Percentiles rank a stretch among this genome's conserved stretches.
Conservation (phyloP, 2,888 invertebrate species). For the Dugesia japonica region DNA sequence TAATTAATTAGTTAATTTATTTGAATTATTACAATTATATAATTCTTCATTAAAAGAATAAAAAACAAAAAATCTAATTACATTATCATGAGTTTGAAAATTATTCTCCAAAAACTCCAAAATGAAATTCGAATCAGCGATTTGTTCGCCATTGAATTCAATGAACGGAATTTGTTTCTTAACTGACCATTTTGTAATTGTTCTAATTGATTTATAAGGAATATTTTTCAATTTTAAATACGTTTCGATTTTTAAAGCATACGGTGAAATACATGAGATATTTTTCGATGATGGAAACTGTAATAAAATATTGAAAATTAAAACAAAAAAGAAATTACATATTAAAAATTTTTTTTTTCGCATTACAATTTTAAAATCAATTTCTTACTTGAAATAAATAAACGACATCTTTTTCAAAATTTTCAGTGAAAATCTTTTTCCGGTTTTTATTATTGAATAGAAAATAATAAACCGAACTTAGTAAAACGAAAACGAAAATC, state of each 20-base stretch:
- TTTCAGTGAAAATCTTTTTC: background rate
- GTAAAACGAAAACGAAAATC: background rate
- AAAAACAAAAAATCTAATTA: background rate
- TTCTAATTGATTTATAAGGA: constrained; percentile 36
- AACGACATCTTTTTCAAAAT: constrained; percentile 27
- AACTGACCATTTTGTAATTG: constrained; percentile 49
- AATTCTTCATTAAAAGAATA: too few relatives aligned
- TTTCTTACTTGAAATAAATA: constrained; percentile 21
- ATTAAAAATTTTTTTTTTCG: background rate
- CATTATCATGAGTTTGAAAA: constrained; percentile 47
- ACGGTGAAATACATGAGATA: constrained; percentile 37
- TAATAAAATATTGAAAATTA: background rate
- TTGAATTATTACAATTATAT: too few relatives aligned
- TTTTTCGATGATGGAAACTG: constrained; percentile 32
- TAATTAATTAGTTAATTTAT: too few relatives aligned
- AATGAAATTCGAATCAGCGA: constrained; percentile 75
- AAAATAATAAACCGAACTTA: background rate
- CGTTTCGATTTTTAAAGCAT: constrained; percentile 39
- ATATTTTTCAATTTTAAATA: constrained; percentile 38
- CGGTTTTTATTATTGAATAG: background rate
- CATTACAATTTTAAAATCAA: background rate
- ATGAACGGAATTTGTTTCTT: constrained; percentile 85
- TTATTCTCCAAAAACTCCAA: constrained; percentile 69
- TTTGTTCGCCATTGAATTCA: constrained; percentile 80
- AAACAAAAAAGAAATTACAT: background rate